These are phyloP conservation scores for Pecten maximus DNA, from an alignment of 2,888 invertebrate genomes.

Conservation along the genomic window DNA sequence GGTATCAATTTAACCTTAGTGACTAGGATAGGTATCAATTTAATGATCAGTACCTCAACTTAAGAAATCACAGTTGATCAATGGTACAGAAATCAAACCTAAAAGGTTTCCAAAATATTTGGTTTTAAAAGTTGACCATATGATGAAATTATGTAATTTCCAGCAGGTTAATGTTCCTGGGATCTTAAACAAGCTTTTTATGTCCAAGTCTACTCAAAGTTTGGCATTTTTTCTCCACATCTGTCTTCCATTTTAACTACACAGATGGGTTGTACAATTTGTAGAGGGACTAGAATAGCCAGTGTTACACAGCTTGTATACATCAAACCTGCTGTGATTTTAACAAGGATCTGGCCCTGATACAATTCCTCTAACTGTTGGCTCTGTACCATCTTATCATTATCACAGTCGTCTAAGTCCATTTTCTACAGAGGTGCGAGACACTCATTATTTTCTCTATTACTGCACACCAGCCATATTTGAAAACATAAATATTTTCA, in stretches of 20 bases:
- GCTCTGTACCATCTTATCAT: neutral
- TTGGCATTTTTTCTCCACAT: neutral
- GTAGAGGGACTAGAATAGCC: neutral
- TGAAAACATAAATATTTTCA: too few species aligned
- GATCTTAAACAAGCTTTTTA: neutral
- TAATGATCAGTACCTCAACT: neutral
- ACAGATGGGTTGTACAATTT: neutral
- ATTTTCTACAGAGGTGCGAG: too few species aligned
- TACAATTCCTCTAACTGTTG: neutral
- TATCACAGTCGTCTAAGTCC: too few species aligned
- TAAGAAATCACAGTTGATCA: neutral
- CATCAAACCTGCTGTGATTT: neutral
- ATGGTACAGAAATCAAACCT: neutral
- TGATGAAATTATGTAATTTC: neutral
- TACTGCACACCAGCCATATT: too few species aligned
- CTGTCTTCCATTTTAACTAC: neutral
- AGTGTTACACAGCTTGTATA: neutral
- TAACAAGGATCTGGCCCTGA: neutral
- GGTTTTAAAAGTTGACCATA: neutral
- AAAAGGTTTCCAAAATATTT: neutral
- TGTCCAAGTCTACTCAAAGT: conserved; percentile 19
- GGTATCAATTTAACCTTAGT: too few species aligned
- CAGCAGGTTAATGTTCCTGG: neutral
- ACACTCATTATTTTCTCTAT: too few species aligned
- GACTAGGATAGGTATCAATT: too few species aligned